Evolutionary conservation across 2,888 invertebrate genomes (phyloP).

Genomic region (Tetropium fuscum): DNA sequence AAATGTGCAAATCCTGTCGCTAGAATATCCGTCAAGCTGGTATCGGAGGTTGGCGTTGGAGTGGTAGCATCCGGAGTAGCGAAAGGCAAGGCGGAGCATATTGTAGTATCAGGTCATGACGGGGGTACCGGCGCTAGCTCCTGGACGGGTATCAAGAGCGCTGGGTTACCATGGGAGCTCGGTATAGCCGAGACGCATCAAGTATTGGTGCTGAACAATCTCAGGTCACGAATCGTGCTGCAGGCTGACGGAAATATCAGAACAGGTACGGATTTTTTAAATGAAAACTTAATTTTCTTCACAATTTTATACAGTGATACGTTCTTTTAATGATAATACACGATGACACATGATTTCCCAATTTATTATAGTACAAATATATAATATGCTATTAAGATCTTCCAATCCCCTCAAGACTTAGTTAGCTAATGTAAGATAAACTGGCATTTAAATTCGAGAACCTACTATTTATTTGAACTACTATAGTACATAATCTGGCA

Average conservation of each 20-base stretch:
- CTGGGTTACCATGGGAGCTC: slow-evolving; percentile 98
- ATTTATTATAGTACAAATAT: no score
- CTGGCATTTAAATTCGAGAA: no score
- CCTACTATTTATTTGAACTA: no score
- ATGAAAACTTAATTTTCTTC: no score
- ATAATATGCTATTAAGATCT: no score
- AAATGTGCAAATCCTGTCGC: slow-evolving; percentile 97
- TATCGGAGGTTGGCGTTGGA: slow-evolving; percentile 93
- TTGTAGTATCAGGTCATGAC: slow-evolving; percentile 98
- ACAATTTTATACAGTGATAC: no score
- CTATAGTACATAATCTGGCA: no score
- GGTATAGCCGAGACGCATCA: slow-evolving; percentile 99
- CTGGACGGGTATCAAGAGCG: slow-evolving; percentile 99
- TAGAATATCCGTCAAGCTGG: slow-evolving; percentile 96
- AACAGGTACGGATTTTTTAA: slow-evolving; percentile 81
- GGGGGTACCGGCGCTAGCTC: slow-evolving; percentile 99
- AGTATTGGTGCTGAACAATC: slow-evolving; percentile 92
- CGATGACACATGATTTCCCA: no score
- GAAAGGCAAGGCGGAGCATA: slow-evolving; percentile 90
- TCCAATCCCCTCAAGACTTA: no score
- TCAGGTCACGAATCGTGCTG: slow-evolving; percentile 91
- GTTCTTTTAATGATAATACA: no score
- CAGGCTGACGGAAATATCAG: slow-evolving; percentile 97
- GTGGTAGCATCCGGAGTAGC: slow-evolving; percentile 97
- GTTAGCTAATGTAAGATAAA: no score